These are phyloP conservation scores for Amphipyra tragopoginis DNA, from an alignment of 2,888 invertebrate genomes.

Conservation along the genomic window DNA sequence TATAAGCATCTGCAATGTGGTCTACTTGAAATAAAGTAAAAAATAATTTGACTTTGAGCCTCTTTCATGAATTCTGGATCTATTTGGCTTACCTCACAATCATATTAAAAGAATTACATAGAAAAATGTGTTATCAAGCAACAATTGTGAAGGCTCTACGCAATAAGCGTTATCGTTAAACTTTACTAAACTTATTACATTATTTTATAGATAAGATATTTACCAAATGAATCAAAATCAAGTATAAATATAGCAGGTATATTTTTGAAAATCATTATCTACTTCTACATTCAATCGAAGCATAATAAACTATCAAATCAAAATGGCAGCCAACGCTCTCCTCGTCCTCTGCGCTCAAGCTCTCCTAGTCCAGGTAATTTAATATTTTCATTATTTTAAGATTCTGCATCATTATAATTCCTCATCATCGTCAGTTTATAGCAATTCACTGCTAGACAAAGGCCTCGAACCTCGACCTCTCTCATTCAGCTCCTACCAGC, in stretches of 20 bases:
- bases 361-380: constrained; percentile 66
- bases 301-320: constrained; percentile 12
- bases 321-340: constrained; percentile 65
- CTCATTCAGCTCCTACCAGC: no score
- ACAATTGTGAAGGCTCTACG: not conserved
- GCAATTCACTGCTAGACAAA: no score
- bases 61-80: no score
- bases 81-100: no score
- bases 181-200: constrained; percentile 15
- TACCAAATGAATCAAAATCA: not conserved
- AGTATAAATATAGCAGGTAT: constrained; percentile 30
- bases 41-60: no score
- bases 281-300: not conserved
- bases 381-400: not conserved
- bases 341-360: constrained; percentile 63
- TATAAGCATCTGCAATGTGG: no score
- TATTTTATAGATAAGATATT: constrained; percentile 12
- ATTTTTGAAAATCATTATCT: constrained; percentile 38
- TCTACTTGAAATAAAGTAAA: no score
- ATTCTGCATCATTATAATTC: not conserved
- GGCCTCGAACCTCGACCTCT: no score
- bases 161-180: constrained; percentile 12
- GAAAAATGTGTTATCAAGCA: not conserved
- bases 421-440: not conserved
- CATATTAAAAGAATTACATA: no score